phyloP scores from a whole-genome alignment of 2,113 vertebrate genomes.

The Mesitornis unicolor region DNA sequence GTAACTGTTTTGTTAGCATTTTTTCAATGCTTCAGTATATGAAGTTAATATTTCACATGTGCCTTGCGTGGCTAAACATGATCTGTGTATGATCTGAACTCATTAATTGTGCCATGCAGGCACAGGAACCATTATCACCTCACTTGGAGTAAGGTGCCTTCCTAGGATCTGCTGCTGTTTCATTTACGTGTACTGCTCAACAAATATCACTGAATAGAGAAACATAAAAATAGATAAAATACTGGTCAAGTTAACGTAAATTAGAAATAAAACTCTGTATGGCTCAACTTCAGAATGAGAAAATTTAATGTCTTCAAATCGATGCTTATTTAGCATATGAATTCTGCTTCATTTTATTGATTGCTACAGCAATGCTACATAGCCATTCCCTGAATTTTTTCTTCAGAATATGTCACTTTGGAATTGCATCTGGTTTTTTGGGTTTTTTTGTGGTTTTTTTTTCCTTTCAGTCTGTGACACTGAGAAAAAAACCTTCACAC shows the following conservation, averaged over 20 bases:
- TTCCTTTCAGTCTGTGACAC: not conserved
- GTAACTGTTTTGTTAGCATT: not conserved
- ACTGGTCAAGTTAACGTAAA: not conserved
- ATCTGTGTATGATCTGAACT: rapidly evolving
- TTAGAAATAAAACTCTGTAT: not conserved
- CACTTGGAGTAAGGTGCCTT: not conserved
- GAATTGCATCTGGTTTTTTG: not conserved
- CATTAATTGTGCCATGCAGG: not conserved
- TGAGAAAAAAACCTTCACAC: not conserved
- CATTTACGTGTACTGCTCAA: not conserved
- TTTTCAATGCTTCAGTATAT: not conserved
- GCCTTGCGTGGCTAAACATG: rapidly evolving
- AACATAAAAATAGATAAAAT: not conserved
- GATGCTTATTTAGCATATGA: not conserved
- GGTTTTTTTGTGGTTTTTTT: not conserved
- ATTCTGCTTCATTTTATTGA: not conserved
- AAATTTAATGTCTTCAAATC: not conserved
- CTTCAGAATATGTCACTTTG: not conserved
- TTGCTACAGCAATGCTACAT: not conserved
- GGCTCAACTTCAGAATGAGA: not conserved
- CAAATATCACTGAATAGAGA: not conserved
- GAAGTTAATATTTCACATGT: not conserved
- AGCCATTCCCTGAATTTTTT: not conserved
- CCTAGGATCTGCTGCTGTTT: not conserved
- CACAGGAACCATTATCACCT: not conserved